Evolutionary conservation across 2,888 invertebrate species (phyloP).

Genomic region (Nemotelus nigrinus): DNA sequence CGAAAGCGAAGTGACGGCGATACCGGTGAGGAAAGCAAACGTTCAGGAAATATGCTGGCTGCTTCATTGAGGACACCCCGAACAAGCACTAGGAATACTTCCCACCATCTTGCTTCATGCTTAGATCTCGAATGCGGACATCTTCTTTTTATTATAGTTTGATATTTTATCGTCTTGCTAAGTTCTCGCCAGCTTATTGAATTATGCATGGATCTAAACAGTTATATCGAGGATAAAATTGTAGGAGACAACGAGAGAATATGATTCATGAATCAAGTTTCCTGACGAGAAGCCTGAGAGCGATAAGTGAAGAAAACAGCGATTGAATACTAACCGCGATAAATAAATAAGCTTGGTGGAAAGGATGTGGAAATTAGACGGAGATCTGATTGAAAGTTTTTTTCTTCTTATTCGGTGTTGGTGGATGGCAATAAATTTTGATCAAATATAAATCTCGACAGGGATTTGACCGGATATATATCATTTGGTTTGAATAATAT

Average conservation of each 20-base stretch:
- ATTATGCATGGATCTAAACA: slow-evolving; percentile 45
- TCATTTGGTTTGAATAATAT: slow-evolving; percentile 10
- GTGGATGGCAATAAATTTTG: slow-evolving; percentile 26
- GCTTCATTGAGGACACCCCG: too few relatives aligned
- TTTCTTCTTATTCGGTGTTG: too few relatives aligned
- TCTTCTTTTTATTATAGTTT: slow-evolving; percentile 46
- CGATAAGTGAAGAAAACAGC: background rate
- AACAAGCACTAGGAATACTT: too few relatives aligned
- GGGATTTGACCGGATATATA: background rate
- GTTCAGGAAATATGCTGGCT: too few relatives aligned
- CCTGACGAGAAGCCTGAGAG: background rate
- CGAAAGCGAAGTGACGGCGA: background rate
- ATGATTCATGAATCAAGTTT: slow-evolving; percentile 32
- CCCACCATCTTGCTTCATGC: too few relatives aligned
- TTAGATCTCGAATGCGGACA: slow-evolving; percentile 16
- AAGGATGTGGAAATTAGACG: slow-evolving; percentile 5
- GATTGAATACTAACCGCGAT: slow-evolving; percentile 3
- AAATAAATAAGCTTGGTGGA: slow-evolving; percentile 29
- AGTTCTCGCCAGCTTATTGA: slow-evolving; percentile 42
- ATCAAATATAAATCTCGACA: slow-evolving; percentile 22
- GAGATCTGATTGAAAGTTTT: background rate
- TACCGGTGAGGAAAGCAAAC: too few relatives aligned
- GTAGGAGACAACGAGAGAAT: slow-evolving; percentile 23
- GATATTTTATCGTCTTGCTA: slow-evolving; percentile 38
- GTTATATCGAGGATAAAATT: slow-evolving; percentile 26